Percentiles rank a stretch among this genome's conserved stretches.
Conservation (phyloP, 1,140 invertebrate species). For the Drosophila bifasciata region DNA sequence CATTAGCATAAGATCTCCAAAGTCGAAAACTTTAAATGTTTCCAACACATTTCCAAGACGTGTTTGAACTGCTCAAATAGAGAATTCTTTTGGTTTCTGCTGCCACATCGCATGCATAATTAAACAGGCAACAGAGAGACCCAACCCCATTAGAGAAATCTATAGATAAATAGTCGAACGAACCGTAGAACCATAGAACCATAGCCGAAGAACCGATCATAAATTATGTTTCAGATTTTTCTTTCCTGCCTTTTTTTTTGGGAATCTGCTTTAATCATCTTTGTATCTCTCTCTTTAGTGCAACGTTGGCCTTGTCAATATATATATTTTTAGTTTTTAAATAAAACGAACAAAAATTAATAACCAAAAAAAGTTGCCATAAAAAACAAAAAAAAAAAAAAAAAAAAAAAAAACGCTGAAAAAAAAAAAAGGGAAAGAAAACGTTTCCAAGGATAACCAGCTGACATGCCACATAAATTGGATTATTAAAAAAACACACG, state of each 20-base stretch:
- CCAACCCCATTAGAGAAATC: slow-evolving; percentile 50
- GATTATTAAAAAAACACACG: slow-evolving; percentile 61
- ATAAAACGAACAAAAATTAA: slow-evolving; percentile 39
- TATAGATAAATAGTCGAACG: slow-evolving; percentile 33
- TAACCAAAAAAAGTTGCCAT: slow-evolving; percentile 72
- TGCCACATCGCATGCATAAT: slow-evolving; percentile 71
- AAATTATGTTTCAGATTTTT: slow-evolving; percentile 43
- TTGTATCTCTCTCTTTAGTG: slow-evolving; percentile 54
- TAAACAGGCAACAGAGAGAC: slow-evolving; percentile 52
- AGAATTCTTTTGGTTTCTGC: slow-evolving; percentile 30
- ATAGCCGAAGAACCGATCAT: slow-evolving; percentile 10
- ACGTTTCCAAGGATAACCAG: slow-evolving; percentile 76
- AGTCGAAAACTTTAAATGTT: slow-evolving; percentile 46
- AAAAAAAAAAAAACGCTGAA: slow-evolving; percentile 21
- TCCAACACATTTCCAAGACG: slow-evolving; percentile 63
- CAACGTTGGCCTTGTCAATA: slow-evolving; percentile 66
- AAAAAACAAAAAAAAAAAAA: slow-evolving; percentile 41
- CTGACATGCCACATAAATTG: slow-evolving; percentile 81
- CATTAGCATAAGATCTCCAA: slow-evolving; percentile 71
- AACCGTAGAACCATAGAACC: too few relatives aligned
- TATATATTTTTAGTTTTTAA: slow-evolving; percentile 35
- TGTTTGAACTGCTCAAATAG: slow-evolving; percentile 49
- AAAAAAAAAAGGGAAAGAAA: slow-evolving; percentile 39
- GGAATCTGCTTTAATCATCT: slow-evolving; percentile 34
- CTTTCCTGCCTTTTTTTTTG: slow-evolving; percentile 1